Evolutionary conservation across 1,140 invertebrate species (phyloP).

Genomic region (Atopsyche davidsoni): DNA sequence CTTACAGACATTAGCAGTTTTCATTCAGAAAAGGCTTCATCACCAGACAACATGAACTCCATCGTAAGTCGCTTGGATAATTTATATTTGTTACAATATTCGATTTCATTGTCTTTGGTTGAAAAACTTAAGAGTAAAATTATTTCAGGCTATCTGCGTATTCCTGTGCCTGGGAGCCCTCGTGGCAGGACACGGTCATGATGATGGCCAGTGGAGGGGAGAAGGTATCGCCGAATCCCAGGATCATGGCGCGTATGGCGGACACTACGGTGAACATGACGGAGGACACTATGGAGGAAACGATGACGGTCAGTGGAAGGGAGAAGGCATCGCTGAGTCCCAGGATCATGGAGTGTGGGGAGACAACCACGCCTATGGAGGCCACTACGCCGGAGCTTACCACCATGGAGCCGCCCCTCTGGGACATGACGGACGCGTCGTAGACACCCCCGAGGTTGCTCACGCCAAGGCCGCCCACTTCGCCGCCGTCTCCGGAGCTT

Average conservation of each 20-base stretch:
- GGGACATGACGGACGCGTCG: slow-evolving; percentile 34
- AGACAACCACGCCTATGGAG: not conserved
- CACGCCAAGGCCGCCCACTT: slow-evolving; percentile 42
- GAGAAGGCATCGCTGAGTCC: slow-evolving; percentile 14
- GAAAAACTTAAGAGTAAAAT: not conserved
- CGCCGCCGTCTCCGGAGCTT: slow-evolving; percentile 35
- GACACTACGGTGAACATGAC: not conserved
- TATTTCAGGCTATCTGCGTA: slow-evolving; percentile 3
- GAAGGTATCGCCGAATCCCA: slow-evolving; percentile 26
- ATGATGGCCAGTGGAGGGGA: slow-evolving; percentile 21
- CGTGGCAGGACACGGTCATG: not conserved
- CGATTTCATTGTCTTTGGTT: not conserved
- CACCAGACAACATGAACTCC: slow-evolving; percentile 7
- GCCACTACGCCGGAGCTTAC: slow-evolving; percentile 8
- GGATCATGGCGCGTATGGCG: slow-evolving; percentile 11
- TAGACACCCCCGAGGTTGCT: slow-evolving; percentile 43
- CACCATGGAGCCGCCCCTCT: slow-evolving; percentile 31
- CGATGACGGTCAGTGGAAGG: slow-evolving; percentile 14
- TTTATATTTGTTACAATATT: not conserved
- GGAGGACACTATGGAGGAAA: too few relatives aligned
- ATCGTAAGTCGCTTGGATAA: too few relatives aligned
- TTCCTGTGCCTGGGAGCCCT: slow-evolving; percentile 15
- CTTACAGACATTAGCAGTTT: slow-evolving; percentile 5
- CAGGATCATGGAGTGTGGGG: slow-evolving; percentile 2
- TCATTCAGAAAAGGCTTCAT: slow-evolving; percentile 6